Evolutionary conservation across 2,113 vertebrate genomes (phyloP).

Genomic region (Hippocampus barbouri): DNA sequence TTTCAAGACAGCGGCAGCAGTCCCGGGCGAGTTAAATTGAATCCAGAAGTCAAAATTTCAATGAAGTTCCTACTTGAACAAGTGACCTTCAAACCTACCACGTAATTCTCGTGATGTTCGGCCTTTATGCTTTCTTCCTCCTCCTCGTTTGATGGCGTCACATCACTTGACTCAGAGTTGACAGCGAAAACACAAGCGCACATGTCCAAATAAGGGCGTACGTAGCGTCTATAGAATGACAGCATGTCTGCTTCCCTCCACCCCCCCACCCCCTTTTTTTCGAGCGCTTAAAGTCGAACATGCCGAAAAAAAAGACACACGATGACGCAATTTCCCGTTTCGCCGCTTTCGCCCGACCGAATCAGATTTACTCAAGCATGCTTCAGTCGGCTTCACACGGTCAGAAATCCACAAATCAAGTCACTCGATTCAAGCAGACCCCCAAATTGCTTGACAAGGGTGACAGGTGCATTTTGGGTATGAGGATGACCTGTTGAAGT

Average conservation of each 20-base stretch:
- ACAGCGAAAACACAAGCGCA: conserved; percentile 10
- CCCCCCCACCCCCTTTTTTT: conserved; percentile 5
- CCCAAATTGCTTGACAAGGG: too few relatives aligned
- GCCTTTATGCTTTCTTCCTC: background rate
- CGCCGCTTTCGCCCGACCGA: background rate
- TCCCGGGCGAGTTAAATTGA: too few relatives aligned
- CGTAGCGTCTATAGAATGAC: conserved; percentile 32
- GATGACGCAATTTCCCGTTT: conserved; percentile 10
- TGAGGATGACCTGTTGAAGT: too few relatives aligned
- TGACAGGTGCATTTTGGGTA: too few relatives aligned
- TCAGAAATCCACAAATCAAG: too few relatives aligned
- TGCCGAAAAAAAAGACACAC: background rate
- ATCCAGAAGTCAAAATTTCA: too few relatives aligned
- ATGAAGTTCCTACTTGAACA: too few relatives aligned
- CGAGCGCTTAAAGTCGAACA: background rate
- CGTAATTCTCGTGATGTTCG: too few relatives aligned
- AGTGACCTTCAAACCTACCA: too few relatives aligned
- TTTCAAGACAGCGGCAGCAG: too few relatives aligned
- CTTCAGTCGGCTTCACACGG: too few relatives aligned
- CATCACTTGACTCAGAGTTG: background rate
- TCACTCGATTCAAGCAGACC: too few relatives aligned
- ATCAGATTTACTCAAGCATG: background rate
- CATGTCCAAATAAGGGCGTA: conserved; percentile 65
- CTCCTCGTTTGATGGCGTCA: conserved; percentile 38
- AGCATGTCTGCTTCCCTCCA: conserved; percentile 33